Conservation (phyloP, 2,888 invertebrate species). For the Standfussiana lucernea region DNA sequence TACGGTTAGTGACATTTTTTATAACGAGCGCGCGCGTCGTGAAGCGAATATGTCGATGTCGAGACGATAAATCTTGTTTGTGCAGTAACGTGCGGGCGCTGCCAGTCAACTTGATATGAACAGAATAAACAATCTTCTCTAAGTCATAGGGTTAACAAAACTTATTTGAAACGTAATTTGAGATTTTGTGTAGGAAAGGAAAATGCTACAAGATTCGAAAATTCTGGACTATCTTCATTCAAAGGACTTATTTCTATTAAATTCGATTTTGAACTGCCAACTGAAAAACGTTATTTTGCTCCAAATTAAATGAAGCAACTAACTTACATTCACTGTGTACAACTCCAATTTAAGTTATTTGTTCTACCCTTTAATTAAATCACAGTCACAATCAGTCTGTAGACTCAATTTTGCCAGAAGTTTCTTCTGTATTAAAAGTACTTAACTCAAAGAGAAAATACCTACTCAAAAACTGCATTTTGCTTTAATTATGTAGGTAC, state of each 20-base stretch:
- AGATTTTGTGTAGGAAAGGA: not conserved
- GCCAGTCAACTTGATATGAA: not conserved
- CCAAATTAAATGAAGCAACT: not conserved
- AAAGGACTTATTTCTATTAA: not conserved
- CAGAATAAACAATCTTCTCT: not conserved
- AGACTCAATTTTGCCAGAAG: too few species aligned
- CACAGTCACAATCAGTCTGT: not conserved
- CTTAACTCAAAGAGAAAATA: not conserved
- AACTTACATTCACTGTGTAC: not conserved
- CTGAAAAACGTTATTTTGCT: constrained; percentile 30
- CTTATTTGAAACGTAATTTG: not conserved
- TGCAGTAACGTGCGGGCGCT: not conserved
- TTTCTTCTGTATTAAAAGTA: not conserved
- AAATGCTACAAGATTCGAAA: not conserved
- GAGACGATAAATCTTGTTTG: not conserved
- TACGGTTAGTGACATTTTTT: not conserved
- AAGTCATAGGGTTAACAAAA: not conserved
- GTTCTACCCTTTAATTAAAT: not conserved
- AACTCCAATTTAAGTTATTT: not conserved
- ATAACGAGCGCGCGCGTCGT: not conserved
- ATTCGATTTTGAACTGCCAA: not conserved
- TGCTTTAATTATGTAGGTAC: not conserved
- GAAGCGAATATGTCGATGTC: not conserved
- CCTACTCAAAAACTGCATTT: not conserved
- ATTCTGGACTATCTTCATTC: not conserved